Percentiles rank a stretch among this genome's conserved stretches.
Evolutionary conservation across 2,888 invertebrate genomes (phyloP).

Genomic region (Latrodectus elegans): DNA sequence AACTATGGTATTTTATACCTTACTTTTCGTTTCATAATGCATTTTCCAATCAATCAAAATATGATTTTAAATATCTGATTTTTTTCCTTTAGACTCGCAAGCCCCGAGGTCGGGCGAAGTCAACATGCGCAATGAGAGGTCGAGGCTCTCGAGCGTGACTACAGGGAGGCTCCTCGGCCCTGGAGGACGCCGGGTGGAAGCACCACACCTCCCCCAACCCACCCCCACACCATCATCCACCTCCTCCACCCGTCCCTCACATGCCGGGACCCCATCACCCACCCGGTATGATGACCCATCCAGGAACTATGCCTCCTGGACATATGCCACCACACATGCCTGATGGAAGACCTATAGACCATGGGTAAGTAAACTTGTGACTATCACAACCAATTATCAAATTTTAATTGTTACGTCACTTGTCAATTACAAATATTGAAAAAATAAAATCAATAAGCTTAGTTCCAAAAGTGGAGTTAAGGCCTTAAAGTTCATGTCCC

Average conservation of each 20-base stretch:
- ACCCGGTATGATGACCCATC: constrained; percentile 36
- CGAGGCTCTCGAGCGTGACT: constrained; percentile 68
- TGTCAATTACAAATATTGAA: too few relatives aligned
- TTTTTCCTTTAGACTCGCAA: constrained; percentile 58
- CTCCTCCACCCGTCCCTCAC: constrained; percentile 38
- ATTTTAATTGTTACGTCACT: too few relatives aligned
- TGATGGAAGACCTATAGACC: constrained; percentile 63
- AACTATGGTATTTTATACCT: too few relatives aligned
- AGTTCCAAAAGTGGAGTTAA: too few relatives aligned
- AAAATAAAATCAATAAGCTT: too few relatives aligned
- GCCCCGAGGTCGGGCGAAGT: constrained; percentile 68
- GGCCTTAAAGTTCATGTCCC: too few relatives aligned
- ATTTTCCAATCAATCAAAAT: too few relatives aligned
- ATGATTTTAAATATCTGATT: background rate
- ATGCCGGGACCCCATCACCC: constrained; percentile 48
- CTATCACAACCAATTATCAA: too few relatives aligned
- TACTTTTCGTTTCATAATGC: too few relatives aligned
- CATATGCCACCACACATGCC: constrained; percentile 65
- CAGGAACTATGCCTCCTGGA: constrained; percentile 39
- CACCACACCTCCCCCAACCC: constrained; percentile 42
- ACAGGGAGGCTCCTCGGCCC: constrained; percentile 70
- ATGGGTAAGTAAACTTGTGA: constrained; percentile 52
- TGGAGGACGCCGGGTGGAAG: constrained; percentile 69
- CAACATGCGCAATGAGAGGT: constrained; percentile 65
- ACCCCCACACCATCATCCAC: constrained; percentile 50